phyloP scores from a whole-genome alignment of 2,113 vertebrate species.

The Pelodiscus sinensis region DNA sequence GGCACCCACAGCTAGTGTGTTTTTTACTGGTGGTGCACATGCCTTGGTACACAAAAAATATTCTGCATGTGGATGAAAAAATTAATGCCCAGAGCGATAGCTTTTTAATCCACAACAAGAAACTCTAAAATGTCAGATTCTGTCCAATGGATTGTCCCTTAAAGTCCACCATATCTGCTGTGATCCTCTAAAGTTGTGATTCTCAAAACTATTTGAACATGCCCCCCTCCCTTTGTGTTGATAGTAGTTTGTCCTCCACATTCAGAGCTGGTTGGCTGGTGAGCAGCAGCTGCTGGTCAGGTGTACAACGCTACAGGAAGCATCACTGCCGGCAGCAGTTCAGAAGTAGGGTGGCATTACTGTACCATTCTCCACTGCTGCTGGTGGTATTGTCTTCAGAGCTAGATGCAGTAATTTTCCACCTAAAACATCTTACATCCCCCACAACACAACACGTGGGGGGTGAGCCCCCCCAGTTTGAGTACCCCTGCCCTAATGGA shows the following conservation, averaged over 20 bases:
- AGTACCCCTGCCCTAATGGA: not conserved
- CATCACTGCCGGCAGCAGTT: not conserved
- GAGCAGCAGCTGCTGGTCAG: too few relatives aligned
- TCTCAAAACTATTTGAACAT: not conserved
- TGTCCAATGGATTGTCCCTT: not conserved
- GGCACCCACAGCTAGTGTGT: too few relatives aligned
- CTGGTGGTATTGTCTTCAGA: not conserved
- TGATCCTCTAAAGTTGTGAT: not conserved
- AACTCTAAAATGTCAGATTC: not conserved
- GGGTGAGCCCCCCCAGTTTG: not conserved
- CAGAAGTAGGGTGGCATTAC: not conserved
- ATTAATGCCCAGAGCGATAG: not conserved
- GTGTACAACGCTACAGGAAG: too few relatives aligned
- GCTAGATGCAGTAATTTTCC: not conserved
- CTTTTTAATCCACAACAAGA: not conserved
- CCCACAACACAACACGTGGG: not conserved
- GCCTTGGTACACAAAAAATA: too few relatives aligned
- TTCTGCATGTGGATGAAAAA: too few relatives aligned
- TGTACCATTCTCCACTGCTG: not conserved
- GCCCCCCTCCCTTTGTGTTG: not conserved
- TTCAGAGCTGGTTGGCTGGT: too few relatives aligned
- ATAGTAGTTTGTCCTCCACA: not conserved
- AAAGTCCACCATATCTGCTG: rapidly evolving
- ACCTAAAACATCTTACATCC: not conserved
- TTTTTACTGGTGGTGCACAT: too few relatives aligned